A percentile compares a stretch with the other conserved stretches of the same genome.
Evolutionary conservation across 1,140 invertebrate species (phyloP).

Genomic region (Asobara japonica): DNA sequence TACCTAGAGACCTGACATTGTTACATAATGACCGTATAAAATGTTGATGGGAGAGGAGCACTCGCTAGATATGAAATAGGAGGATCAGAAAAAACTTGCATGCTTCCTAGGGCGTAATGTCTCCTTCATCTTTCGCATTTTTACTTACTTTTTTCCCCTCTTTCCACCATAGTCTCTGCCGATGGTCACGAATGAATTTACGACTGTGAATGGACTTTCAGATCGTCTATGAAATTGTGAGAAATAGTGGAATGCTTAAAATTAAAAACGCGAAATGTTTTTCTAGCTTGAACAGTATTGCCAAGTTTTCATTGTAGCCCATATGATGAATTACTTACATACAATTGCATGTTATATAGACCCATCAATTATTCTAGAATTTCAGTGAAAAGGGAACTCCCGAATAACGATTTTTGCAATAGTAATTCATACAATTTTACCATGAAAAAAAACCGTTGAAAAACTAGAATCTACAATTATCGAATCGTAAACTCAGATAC

Average conservation of each 20-base stretch:
- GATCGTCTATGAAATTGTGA: background rate
- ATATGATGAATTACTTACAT: too few species aligned
- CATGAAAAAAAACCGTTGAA: too few species aligned
- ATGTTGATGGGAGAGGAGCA: background rate
- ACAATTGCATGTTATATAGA: too few species aligned
- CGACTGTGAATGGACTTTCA: background rate
- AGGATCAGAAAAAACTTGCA: constrained; percentile 1
- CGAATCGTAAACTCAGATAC: too few species aligned
- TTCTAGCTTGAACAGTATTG: too few species aligned
- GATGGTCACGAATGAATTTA: background rate
- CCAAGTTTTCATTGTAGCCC: too few species aligned
- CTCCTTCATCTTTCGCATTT: background rate
- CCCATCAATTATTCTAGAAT: too few species aligned
- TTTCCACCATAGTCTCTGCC: background rate
- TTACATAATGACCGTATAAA: constrained; percentile 13
- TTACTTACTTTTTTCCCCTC: background rate
- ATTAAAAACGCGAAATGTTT: too few species aligned
- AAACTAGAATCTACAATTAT: too few species aligned
- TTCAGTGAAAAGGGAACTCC: too few species aligned
- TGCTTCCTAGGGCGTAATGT: background rate
- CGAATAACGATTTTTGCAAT: too few species aligned
- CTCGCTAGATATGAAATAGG: background rate
- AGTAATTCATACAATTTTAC: too few species aligned
- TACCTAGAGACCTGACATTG: background rate
- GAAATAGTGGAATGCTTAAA: background rate